These are phyloP conservation scores for Calcarius lapponicus DNA, from an alignment of 2,797 vertebrate species.

Conservation along the genomic window DNA sequence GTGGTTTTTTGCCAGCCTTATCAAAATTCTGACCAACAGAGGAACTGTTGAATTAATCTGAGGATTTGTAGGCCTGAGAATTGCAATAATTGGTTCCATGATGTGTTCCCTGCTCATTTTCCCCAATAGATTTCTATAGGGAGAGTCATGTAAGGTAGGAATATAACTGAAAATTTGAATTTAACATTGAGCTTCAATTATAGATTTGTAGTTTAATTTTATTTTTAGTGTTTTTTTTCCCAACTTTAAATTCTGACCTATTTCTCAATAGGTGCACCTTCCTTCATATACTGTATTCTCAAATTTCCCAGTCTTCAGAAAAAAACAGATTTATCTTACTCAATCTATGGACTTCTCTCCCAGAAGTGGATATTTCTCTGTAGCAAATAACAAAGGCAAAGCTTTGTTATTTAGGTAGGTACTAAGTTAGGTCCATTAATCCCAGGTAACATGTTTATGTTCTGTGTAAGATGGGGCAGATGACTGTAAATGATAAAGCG, in stretches of 20 bases:
- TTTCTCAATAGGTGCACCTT: constrained; percentile 85
- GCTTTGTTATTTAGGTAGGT: constrained; percentile 90
- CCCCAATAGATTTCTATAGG: neutral
- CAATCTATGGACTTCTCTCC: constrained; percentile 91
- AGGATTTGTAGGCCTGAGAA: neutral
- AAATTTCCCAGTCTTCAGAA: constrained; percentile 87
- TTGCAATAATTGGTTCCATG: neutral
- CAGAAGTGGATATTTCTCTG: constrained; percentile 89
- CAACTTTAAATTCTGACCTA: neutral
- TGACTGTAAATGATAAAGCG: neutral
- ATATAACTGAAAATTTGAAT: neutral
- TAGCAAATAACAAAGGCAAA: constrained; percentile 91
- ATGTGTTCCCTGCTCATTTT: neutral
- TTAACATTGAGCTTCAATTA: neutral
- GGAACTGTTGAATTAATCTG: neutral
- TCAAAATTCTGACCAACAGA: neutral
- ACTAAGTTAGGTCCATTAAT: neutral
- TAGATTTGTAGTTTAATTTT: neutral
- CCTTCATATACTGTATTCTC: constrained; percentile 90
- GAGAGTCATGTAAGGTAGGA: neutral
- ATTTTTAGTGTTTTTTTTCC: neutral
- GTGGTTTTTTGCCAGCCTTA: neutral
- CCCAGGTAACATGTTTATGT: neutral
- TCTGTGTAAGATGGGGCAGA: neutral
- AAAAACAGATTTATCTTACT: constrained; percentile 77